These are phyloP conservation scores for Magallana ariakensis DNA, from an alignment of 1,140 invertebrate species.

Conservation along the genomic window DNA sequence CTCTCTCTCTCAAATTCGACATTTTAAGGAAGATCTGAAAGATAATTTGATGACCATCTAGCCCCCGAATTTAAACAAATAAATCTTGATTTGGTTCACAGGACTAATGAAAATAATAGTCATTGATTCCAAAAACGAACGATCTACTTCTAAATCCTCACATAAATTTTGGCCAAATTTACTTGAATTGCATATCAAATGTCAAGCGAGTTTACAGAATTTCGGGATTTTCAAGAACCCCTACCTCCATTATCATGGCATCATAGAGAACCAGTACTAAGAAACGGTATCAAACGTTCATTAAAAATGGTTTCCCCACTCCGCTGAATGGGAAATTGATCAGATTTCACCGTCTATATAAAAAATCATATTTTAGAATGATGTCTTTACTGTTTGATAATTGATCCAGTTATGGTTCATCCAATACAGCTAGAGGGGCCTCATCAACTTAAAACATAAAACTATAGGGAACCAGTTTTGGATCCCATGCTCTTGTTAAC, in stretches of 20 bases:
- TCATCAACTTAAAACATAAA: conserved; percentile 47
- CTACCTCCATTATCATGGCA: conserved; percentile 43
- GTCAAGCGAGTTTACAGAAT: too few relatives aligned
- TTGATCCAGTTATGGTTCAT: conserved; percentile 44
- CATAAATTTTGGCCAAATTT: too few relatives aligned
- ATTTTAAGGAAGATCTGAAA: too few relatives aligned
- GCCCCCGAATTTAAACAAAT: too few relatives aligned
- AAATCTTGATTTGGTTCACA: neutral
- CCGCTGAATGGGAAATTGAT: conserved; percentile 41
- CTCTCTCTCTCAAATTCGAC: too few relatives aligned
- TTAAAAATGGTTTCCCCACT: conserved; percentile 46
- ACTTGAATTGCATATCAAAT: too few relatives aligned
- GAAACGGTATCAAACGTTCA: conserved; percentile 48
- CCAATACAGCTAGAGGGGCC: conserved; percentile 53
- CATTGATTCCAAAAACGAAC: neutral
- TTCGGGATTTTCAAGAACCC: too few relatives aligned
- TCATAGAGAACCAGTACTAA: conserved; percentile 46
- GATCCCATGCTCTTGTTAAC: conserved; percentile 46
- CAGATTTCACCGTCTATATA: conserved; percentile 26
- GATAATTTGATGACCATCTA: too few relatives aligned
- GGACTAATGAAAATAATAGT: neutral
- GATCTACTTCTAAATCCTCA: neutral
- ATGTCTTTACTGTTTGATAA: conserved; percentile 42
- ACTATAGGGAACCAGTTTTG: conserved; percentile 10
- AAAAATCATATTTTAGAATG: conserved; percentile 46